Conservation (phyloP, 2,797 vertebrate genomes). For the Epinephelus awoara region DNA sequence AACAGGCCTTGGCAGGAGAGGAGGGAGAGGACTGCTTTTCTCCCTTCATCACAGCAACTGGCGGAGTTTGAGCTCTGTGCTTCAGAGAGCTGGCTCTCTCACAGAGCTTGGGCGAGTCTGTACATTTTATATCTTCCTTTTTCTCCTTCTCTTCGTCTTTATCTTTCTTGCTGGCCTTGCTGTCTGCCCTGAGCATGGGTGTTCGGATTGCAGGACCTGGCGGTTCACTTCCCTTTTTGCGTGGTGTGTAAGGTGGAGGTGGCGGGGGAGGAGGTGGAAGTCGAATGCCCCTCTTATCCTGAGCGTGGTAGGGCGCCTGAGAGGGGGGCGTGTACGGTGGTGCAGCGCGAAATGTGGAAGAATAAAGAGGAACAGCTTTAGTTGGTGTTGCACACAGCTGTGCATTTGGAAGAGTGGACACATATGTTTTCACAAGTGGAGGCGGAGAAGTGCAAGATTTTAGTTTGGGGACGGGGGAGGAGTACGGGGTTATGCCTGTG, state of each 20-base stretch:
- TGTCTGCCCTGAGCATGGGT: constrained; percentile 76
- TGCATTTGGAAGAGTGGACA: constrained; percentile 69
- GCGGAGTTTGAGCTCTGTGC: constrained; percentile 80
- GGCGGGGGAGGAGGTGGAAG: constrained; percentile 86
- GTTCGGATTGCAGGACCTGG: constrained; percentile 50
- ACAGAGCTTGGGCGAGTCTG: constrained; percentile 72
- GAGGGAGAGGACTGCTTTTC: constrained; percentile 76
- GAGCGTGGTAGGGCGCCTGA: constrained; percentile 81
- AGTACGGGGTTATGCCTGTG: constrained; percentile 71
- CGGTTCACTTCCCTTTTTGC: constrained; percentile 80
- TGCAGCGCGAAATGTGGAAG: constrained; percentile 83
- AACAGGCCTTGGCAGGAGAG: constrained; percentile 83
- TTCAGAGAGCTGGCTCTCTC: constrained; percentile 79
- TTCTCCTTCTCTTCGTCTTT: constrained; percentile 73
- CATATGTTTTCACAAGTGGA: constrained; percentile 69
- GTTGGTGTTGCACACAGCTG: constrained; percentile 75
- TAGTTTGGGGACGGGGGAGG: constrained; percentile 75
- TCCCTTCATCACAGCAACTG: constrained; percentile 78
- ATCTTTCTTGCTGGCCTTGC: constrained; percentile 72
- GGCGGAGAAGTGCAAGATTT: constrained; percentile 78
- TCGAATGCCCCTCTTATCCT: constrained; percentile 86
- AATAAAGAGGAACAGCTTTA: constrained; percentile 81
- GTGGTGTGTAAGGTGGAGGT: constrained; percentile 87
- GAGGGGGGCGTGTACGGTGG: constrained; percentile 83
- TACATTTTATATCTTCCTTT: constrained; percentile 69